phyloP scores from a whole-genome alignment of 2,888 invertebrate species.

The Drosophila heteroneura region DNA sequence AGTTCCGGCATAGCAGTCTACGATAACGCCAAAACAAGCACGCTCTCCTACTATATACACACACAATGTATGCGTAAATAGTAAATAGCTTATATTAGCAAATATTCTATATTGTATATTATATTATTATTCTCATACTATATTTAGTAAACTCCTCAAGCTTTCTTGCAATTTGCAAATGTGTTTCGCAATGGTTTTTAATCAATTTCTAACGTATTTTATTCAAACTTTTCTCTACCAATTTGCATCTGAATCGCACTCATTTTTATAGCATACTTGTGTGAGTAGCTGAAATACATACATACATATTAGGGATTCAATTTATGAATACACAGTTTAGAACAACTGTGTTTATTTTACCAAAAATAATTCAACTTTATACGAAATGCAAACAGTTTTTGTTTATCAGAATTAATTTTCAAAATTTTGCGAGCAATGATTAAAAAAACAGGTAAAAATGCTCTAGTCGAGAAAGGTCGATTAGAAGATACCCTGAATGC shows the following conservation, averaged over 20 bases:
- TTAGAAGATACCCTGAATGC: not conserved
- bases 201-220: not conserved
- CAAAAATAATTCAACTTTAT: not conserved
- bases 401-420: not conserved
- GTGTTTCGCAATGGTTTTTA: not conserved
- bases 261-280: not conserved
- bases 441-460: not conserved
- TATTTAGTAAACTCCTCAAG: not conserved
- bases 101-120: not conserved
- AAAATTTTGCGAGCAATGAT: not conserved
- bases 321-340: not conserved
- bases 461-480: not conserved
- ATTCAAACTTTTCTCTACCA: not conserved
- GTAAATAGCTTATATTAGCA: not conserved
- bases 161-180: not conserved
- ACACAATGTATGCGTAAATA: not conserved
- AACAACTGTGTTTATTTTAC: not conserved
- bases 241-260: not conserved
- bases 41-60: not conserved
- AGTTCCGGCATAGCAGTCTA: constrained; percentile 36
- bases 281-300: not conserved
- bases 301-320: not conserved
- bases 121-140: not conserved
- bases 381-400: not conserved
- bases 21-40: constrained; percentile 21